A percentile compares a stretch with the other conserved stretches of the same genome.
These are phyloP conservation scores for Otolemur crassicaudatus DNA, from an alignment of 2,797 vertebrate species.

Conservation along the genomic window DNA sequence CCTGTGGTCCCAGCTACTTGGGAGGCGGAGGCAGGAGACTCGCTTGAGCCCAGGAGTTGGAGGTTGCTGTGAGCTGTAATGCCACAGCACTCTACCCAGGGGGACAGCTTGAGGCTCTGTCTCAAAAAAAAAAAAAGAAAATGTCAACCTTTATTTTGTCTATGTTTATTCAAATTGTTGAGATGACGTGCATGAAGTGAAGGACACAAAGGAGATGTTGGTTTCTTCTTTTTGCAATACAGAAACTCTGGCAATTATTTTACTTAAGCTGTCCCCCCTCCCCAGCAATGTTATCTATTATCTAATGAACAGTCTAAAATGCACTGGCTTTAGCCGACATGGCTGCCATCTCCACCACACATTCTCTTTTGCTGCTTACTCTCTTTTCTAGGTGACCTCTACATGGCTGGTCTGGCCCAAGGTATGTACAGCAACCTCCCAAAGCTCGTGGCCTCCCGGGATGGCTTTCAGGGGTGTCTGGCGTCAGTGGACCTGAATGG, in stretches of 20 bases:
- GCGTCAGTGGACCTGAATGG: conserved; percentile 98
- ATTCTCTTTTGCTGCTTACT: neutral
- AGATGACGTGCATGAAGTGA: neutral
- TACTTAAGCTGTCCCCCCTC: neutral
- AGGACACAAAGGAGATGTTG: neutral
- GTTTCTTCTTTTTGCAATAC: neutral
- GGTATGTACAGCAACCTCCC: conserved; percentile 97
- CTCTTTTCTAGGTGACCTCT: conserved; percentile 93
- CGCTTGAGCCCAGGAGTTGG: too few relatives aligned
- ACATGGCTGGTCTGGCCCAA: conserved; percentile 96
- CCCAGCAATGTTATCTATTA: neutral
- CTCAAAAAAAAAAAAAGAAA: too few relatives aligned
- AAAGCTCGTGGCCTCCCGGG: conserved; percentile 96
- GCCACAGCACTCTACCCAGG: too few relatives aligned
- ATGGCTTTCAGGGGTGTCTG: conserved; percentile 98
- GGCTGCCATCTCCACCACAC: neutral
- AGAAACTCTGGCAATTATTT: neutral
- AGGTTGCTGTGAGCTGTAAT: too few relatives aligned
- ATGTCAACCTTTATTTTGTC: conserved; percentile 34
- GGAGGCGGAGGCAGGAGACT: too few relatives aligned
- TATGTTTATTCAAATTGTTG: neutral
- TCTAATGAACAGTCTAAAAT: too few relatives aligned
- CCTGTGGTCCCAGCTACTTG: too few relatives aligned
- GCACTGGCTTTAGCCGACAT: neutral
- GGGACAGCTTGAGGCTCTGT: too few relatives aligned